Percentiles rank a stretch among this genome's conserved stretches.
Conservation (phyloP, 2,797 vertebrate species). For the Characodon lateralis region DNA sequence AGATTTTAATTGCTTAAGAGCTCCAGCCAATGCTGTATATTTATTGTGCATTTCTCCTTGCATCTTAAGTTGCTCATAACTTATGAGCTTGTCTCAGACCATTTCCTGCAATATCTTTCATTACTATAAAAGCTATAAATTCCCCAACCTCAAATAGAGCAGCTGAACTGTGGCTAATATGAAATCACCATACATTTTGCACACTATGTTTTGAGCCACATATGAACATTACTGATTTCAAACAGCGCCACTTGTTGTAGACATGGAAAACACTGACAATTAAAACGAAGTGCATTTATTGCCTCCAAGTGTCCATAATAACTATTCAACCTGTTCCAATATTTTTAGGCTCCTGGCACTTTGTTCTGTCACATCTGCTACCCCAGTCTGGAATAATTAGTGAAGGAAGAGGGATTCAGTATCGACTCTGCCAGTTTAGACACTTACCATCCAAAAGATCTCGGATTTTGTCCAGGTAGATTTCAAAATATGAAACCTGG, state of each 20-base stretch:
- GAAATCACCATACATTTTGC: neutral
- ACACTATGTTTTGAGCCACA: neutral
- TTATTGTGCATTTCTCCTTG: neutral
- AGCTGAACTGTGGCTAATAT: neutral
- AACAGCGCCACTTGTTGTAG: neutral
- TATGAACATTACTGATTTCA: neutral
- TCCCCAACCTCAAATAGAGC: neutral
- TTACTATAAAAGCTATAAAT: neutral
- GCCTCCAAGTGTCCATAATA: neutral
- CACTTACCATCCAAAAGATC: slow-evolving; percentile 94
- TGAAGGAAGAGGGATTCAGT: neutral
- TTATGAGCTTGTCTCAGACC: neutral
- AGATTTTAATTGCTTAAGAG: neutral
- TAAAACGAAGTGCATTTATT: neutral
- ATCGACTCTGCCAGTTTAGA: neutral
- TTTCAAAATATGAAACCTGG: slow-evolving; percentile 99
- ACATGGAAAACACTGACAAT: neutral
- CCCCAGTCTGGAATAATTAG: slow-evolving; percentile 2
- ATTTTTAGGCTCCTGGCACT: slow-evolving; percentile 2
- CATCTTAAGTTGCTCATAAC: neutral
- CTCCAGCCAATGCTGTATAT: neutral
- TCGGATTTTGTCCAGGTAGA: slow-evolving; percentile 98
- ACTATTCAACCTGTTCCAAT: neutral
- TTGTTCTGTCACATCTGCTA: neutral
- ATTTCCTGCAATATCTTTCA: neutral